Conservation (phyloP, 2,888 invertebrate genomes). For the Bombyx huttoni region DNA sequence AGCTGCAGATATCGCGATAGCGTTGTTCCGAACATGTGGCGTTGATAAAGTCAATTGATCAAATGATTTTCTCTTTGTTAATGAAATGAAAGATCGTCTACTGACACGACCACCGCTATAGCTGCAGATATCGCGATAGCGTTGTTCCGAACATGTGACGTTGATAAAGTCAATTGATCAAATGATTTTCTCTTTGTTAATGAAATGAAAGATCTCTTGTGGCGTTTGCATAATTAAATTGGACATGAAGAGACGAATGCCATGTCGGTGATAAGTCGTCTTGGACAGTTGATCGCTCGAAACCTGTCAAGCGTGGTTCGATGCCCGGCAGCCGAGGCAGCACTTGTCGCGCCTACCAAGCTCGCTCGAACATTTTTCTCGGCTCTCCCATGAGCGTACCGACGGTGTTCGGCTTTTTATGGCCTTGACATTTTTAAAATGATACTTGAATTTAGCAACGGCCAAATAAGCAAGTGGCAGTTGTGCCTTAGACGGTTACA, state of each 20-base stretch:
- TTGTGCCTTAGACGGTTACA: neutral
- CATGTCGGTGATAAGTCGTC: slow-evolving; percentile 15
- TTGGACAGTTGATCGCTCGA: slow-evolving; percentile 16
- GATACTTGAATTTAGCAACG: slow-evolving; percentile 1
- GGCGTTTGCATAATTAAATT: slow-evolving; percentile 40
- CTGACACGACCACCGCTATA: neutral
- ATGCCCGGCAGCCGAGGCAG: slow-evolving; percentile 26
- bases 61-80: slow-evolving; percentile 7
- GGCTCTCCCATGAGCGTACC: slow-evolving; percentile 20
- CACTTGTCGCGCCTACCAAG: slow-evolving; percentile 33
- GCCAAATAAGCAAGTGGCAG: neutral
- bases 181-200: slow-evolving; percentile 7
- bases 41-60: neutral
- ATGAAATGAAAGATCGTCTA: slow-evolving; percentile 16
- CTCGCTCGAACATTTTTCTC: slow-evolving; percentile 22
- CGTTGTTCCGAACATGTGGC: neutral
- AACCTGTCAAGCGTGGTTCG: slow-evolving; percentile 56
- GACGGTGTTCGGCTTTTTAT: slow-evolving; percentile 10
- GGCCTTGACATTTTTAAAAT: slow-evolving; percentile 23
- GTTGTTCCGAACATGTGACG: neutral
- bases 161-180: neutral
- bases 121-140: neutral
- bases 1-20: neutral
- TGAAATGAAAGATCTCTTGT: slow-evolving; percentile 16
- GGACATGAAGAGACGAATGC: slow-evolving; percentile 34